Evolutionary conservation across 2,113 vertebrate genomes (phyloP).

Genomic region (Azemiops feae): DNA sequence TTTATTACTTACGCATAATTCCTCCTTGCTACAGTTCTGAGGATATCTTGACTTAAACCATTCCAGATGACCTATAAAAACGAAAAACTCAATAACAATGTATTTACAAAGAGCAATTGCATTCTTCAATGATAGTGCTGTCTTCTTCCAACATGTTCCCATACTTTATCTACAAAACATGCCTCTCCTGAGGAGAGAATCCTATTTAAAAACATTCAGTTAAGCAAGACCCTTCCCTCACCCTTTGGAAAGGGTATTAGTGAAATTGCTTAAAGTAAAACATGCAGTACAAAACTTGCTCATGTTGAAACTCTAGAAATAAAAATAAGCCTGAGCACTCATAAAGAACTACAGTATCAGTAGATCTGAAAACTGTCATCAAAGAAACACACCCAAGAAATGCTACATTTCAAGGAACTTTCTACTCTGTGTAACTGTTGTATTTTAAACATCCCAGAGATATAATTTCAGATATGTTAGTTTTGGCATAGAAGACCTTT

Average conservation of each 20-base stretch:
- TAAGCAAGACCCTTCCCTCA: not conserved
- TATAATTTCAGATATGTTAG: not conserved
- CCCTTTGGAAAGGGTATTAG: not conserved
- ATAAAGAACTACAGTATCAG: not conserved
- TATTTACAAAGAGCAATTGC: not conserved
- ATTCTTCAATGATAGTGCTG: not conserved
- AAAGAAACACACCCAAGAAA: not conserved
- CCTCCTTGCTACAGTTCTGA: slow-evolving; percentile 78
- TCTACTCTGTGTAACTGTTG: not conserved
- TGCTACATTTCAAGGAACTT: not conserved
- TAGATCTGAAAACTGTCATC: not conserved
- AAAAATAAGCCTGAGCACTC: not conserved
- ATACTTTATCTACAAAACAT: not conserved
- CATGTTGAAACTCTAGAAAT: not conserved
- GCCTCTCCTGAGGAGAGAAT: not conserved
- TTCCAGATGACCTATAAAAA: slow-evolving; percentile 80
- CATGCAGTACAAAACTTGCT: not conserved
- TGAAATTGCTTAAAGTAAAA: not conserved
- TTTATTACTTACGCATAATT: slow-evolving; percentile 85
- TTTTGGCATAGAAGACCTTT: too few species aligned
- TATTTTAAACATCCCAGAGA: not conserved
- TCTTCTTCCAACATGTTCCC: not conserved
- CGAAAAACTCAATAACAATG: not conserved
- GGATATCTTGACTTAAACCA: slow-evolving; percentile 77
- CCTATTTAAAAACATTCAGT: not conserved